These are phyloP conservation scores for Nothoprocta perdicaria DNA, from an alignment of 2,113 vertebrate genomes.

Conservation along the genomic window DNA sequence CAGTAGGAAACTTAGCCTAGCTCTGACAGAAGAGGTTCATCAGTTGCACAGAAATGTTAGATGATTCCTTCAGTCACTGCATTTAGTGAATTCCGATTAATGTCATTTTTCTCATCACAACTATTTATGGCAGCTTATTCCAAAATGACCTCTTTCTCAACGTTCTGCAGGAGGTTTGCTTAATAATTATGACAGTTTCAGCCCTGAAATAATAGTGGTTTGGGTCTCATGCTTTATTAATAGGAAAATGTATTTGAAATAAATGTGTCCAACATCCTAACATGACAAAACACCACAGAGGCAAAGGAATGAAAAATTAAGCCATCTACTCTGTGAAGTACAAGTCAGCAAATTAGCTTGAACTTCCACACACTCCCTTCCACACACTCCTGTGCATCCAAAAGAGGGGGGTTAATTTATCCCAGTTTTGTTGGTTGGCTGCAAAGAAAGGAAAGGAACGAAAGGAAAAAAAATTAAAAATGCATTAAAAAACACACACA, in stretches of 20 bases:
- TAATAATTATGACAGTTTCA: neutral
- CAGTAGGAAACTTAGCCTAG: neutral
- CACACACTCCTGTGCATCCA: rapidly evolving
- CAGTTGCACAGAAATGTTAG: neutral
- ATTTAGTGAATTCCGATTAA: conserved; percentile 7
- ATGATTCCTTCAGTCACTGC: neutral
- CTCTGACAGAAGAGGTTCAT: neutral
- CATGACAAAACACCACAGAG: neutral
- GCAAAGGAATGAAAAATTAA: neutral
- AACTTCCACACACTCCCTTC: neutral
- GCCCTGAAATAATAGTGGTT: neutral
- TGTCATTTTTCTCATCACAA: neutral
- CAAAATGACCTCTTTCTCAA: neutral
- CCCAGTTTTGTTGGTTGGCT: neutral
- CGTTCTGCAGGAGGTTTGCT: neutral
- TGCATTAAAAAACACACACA: neutral
- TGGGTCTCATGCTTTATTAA: neutral
- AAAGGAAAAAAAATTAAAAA: neutral
- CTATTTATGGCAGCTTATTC: conserved; percentile 8
- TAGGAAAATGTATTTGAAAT: conserved; percentile 5
- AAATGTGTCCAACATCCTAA: neutral
- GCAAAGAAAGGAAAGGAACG: too few relatives aligned
- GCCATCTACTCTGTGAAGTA: neutral
- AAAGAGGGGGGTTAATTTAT: neutral
- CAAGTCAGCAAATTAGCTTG: neutral